phyloP scores from a whole-genome alignment of 2,888 invertebrate species.

The Chrysolina haemoptera region DNA sequence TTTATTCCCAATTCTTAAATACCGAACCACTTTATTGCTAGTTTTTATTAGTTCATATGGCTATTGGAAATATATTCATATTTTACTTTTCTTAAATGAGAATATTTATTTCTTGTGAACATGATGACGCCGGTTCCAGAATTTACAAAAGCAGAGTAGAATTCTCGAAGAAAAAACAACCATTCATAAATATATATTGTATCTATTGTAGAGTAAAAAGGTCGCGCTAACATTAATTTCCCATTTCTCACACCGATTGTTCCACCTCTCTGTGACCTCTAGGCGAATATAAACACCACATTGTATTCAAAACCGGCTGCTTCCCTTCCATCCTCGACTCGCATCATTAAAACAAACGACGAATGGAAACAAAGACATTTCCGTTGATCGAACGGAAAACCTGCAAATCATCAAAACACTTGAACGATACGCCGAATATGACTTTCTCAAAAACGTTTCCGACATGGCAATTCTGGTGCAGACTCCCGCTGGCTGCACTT shows the following conservation, averaged over 20 bases:
- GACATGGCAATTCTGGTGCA: neutral
- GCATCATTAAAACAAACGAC: neutral
- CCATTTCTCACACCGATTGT: neutral
- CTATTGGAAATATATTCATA: no score
- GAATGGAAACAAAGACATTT: neutral
- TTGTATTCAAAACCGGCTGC: neutral
- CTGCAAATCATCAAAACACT: neutral
- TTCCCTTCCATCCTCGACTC: neutral
- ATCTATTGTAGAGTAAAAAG: neutral
- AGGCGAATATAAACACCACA: neutral
- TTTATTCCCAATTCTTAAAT: no score
- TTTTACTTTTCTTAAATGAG: no score
- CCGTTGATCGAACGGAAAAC: slow-evolving; percentile 1
- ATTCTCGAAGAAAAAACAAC: no score
- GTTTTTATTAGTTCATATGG: no score
- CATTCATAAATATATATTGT: neutral
- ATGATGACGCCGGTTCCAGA: no score
- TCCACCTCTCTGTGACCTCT: no score
- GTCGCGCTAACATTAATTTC: neutral
- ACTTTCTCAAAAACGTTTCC: neutral
- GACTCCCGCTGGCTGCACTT: neutral
- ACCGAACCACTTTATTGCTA: no score
- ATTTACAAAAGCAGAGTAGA: no score
- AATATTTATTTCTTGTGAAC: no score
- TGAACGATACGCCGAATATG: no score